Percentiles rank a stretch among this genome's conserved stretches.
These are phyloP conservation scores for Xiphorhynchus elegans DNA, from an alignment of 2,113 vertebrate genomes.

Conservation along the genomic window DNA sequence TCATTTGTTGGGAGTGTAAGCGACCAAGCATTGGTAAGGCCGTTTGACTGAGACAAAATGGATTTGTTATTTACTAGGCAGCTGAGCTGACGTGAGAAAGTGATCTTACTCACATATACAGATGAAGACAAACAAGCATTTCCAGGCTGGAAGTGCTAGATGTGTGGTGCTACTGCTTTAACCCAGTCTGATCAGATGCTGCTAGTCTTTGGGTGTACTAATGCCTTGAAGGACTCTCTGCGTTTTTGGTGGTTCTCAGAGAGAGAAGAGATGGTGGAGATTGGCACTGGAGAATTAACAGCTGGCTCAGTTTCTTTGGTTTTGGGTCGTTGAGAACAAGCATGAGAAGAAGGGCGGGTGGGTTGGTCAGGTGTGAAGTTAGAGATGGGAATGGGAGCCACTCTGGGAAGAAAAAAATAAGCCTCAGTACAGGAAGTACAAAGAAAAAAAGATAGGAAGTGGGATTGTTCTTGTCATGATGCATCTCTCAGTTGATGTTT, in stretches of 20 bases:
- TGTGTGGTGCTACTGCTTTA: background rate
- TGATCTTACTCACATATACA: background rate
- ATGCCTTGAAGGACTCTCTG: background rate
- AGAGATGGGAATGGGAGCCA: background rate
- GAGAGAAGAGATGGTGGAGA: background rate
- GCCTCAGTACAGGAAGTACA: background rate
- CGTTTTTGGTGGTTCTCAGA: accelerated
- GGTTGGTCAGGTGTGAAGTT: background rate
- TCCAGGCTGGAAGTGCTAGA: background rate
- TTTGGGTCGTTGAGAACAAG: background rate
- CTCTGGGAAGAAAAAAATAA: background rate
- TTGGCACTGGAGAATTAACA: background rate
- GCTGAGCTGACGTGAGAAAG: background rate
- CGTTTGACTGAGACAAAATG: background rate
- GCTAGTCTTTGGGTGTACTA: too few relatives aligned
- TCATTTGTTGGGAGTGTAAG: background rate
- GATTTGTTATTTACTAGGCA: background rate
- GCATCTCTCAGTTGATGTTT: background rate
- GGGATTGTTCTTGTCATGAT: background rate
- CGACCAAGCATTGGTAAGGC: background rate
- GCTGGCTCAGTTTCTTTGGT: background rate
- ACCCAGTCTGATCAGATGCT: background rate
- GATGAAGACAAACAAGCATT: background rate
- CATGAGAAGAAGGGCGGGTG: background rate
- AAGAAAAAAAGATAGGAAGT: background rate